Base-by-base conservation (phyloP, 2,113 vertebrate species). In the Piaya cayana region DNA sequence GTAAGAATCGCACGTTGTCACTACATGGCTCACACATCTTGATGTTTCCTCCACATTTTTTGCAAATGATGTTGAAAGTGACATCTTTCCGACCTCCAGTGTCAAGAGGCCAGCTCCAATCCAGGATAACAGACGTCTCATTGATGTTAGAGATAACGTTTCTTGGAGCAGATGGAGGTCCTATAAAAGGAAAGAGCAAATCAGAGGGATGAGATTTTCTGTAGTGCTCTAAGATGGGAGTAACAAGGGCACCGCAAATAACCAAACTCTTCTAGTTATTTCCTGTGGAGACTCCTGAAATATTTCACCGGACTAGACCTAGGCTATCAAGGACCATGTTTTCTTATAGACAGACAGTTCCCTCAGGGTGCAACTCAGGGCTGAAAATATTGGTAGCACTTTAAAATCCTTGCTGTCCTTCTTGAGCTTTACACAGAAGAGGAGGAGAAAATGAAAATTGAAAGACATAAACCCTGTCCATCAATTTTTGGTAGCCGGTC, bases 101-200 rank as follows among this genome's bases (percentile, higher is more conserved):
- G 97, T 99, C 99, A 93, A 99, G 98, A 3, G 99, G 99, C 99
- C 99, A 99, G 95, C 98, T 99, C 99, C 99, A 99, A 88, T 99
- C 99, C 95, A 99, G 98, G 97, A 99, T 99, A 10, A 99, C 99
- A 0, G 99, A 99, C 2, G 99, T 99, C 97, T 99, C 99, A 1
- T 99, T 99, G 97, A 99, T 99, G 97, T 99, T 99, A 26, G 99
- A 99, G 97, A 99, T 99, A 89, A 99, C 99, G 12, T 99, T 99
- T 65, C 99, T 98, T 7, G 99, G 99, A 94, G 99, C 98, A 32
- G 99, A 99, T 1, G 99, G 99, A 17, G 99, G 99, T 90, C 99
- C 99, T 99, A 96, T 4, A 86, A 72, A 94, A 79, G 90, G 91
- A 97, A 94, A 92, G 7, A 68, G 89, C 96, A 90, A 92, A 42